Evolutionary conservation across 2,113 vertebrate genomes (phyloP).

Genomic region (Chascanopsetta lugubris): DNA sequence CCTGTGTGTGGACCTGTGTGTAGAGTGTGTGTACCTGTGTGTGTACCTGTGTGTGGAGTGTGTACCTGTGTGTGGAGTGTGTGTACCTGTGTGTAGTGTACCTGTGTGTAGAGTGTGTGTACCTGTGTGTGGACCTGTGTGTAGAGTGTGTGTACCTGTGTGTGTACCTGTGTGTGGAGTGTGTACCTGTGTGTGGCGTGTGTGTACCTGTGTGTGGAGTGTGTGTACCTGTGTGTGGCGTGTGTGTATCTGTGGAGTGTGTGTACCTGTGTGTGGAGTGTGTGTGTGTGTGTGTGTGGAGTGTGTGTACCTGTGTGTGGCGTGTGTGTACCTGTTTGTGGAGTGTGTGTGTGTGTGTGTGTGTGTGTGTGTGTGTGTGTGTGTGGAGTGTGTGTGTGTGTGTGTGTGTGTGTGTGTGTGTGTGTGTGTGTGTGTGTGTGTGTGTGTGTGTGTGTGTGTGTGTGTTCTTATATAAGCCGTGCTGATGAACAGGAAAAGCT

Average conservation of each 20-base stretch:
- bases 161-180: constrained; percentile 14
- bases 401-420: too few species aligned
- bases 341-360: too few species aligned
- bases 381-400: too few species aligned
- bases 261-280: too few species aligned
- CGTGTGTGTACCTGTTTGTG: too few species aligned
- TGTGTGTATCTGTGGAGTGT: too few species aligned
- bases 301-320: constrained; percentile 9
- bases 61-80: too few species aligned
- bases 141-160: neutral
- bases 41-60: neutral
- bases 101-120: constrained; percentile 18
- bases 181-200: too few species aligned
- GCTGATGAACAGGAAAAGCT: constrained; percentile 31
- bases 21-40: constrained; percentile 9
- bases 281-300: neutral
- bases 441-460: constrained; percentile 5
- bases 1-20: too few species aligned
- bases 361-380: constrained; percentile 11
- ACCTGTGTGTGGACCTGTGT: neutral
- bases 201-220: constrained; percentile 10
- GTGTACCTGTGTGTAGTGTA: neutral
- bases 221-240: constrained; percentile 6
- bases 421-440: too few species aligned
- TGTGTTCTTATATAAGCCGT: constrained; percentile 11